Conservation (phyloP, 1,140 invertebrate species). For the Diplogasteroides magnus region DNA sequence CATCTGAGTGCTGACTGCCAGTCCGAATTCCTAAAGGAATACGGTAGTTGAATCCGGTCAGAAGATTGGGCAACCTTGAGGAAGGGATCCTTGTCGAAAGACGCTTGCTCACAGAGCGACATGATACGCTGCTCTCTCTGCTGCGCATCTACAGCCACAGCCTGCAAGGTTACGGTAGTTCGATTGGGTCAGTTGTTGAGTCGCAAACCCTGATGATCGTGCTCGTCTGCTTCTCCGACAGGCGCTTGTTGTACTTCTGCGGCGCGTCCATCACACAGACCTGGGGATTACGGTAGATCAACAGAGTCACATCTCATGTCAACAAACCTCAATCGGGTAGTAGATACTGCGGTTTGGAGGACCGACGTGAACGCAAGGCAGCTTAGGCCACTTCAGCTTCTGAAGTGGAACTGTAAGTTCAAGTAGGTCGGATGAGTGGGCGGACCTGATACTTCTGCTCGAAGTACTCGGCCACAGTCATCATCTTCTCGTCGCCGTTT, state of each 20-base stretch:
- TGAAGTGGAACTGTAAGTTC: not conserved
- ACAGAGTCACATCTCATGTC: not conserved
- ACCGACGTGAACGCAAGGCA: slow-evolving; percentile 54
- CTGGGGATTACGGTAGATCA: slow-evolving; percentile 27
- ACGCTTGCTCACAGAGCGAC: slow-evolving; percentile 23
- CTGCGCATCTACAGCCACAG: slow-evolving; percentile 39
- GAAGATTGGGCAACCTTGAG: slow-evolving; percentile 28
- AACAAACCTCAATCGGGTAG: too few relatives aligned
- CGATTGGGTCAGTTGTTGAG: too few relatives aligned
- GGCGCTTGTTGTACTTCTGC: slow-evolving; percentile 49
- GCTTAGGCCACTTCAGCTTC: slow-evolving; percentile 40
- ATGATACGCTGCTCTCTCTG: slow-evolving; percentile 41
- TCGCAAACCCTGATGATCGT: slow-evolving; percentile 35
- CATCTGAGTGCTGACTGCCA: slow-evolving; percentile 92
- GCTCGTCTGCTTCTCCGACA: slow-evolving; percentile 41
- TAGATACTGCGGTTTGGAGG: too few relatives aligned
- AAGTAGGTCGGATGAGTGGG: not conserved
- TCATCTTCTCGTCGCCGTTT: slow-evolving; percentile 10
- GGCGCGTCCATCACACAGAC: slow-evolving; percentile 50
- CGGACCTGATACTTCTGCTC: slow-evolving; percentile 35
- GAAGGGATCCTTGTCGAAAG: slow-evolving; percentile 35
- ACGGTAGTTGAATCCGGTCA: not conserved
- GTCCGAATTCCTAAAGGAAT: slow-evolving; percentile 57
- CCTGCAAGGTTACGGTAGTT: slow-evolving; percentile 2
- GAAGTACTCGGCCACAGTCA: slow-evolving; percentile 52